A percentile compares a stretch with the other conserved stretches of the same genome.
phyloP scores from a whole-genome alignment of 2,797 vertebrate genomes.

The Acipenser transmontanus region DNA sequence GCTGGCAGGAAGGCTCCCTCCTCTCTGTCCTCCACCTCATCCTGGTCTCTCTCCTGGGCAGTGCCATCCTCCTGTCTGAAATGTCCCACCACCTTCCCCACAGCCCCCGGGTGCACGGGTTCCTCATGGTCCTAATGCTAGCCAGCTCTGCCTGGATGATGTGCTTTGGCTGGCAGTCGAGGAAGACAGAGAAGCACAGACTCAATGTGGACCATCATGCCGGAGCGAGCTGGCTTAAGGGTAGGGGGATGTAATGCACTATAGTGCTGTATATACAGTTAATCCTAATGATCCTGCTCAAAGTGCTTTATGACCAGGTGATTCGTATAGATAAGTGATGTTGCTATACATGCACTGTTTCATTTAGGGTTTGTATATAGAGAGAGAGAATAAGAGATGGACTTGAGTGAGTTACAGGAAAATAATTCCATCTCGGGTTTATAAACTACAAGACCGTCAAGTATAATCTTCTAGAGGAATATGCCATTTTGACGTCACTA shows the following conservation, averaged over 20 bases:
- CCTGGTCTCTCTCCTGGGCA: slow-evolving; percentile 30
- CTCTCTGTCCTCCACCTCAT: slow-evolving; percentile 31
- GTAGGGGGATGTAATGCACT: slow-evolving; percentile 11
- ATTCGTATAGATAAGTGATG: no score
- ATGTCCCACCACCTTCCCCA: slow-evolving; percentile 24
- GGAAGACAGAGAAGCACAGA: slow-evolving; percentile 22
- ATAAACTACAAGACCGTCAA: no score
- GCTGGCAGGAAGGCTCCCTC: slow-evolving; percentile 20
- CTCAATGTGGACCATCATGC: slow-evolving; percentile 32
- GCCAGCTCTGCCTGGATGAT: slow-evolving; percentile 34
- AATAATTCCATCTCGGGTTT: no score
- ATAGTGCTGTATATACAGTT: no score
- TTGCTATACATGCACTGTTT: no score
- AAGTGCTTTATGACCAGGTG: no score
- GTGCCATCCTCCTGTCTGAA: slow-evolving; percentile 30
- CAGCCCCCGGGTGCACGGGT: slow-evolving; percentile 22
- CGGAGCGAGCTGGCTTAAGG: slow-evolving; percentile 34
- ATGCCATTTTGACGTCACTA: no score
- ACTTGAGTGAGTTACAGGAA: no score
- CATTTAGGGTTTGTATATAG: no score
- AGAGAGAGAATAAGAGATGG: no score
- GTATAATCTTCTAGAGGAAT: no score
- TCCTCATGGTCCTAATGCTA: slow-evolving; percentile 30
- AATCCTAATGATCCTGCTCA: no score
- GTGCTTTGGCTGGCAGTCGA: slow-evolving; percentile 29